A percentile compares a stretch with the other conserved stretches of the same genome.
These are phyloP conservation scores for Zoroaster sp. DNA, from an alignment of 53 echinoderm and acorn worm genomes.

Conservation along the genomic window DNA sequence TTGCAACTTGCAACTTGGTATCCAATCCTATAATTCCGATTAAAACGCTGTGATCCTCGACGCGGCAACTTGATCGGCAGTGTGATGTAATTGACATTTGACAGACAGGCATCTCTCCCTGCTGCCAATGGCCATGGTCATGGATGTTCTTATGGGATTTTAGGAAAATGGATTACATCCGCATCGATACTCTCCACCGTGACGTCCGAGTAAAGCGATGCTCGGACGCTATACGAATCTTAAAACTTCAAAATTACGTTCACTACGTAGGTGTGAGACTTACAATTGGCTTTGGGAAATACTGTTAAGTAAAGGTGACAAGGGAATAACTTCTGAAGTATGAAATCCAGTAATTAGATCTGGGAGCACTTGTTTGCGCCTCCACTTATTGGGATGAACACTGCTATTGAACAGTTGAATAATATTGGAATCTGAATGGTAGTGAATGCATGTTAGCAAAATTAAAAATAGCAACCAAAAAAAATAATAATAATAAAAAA, in stretches of 20 bases:
- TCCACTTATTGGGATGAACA: neutral
- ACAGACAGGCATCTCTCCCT: slow-evolving; percentile 1
- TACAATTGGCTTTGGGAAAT: slow-evolving; percentile 45
- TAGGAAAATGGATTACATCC: neutral
- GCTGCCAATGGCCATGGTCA: neutral
- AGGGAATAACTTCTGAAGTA: neutral
- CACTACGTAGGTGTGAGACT: neutral
- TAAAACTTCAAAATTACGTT: neutral
- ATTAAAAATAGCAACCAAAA: too few species aligned
- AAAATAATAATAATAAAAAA: too few species aligned
- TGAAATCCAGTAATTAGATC: neutral
- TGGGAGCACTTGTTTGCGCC: neutral
- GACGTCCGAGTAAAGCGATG: neutral
- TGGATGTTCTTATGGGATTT: slow-evolving; percentile 36
- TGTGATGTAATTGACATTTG: slow-evolving; percentile 32
- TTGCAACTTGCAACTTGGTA: neutral
- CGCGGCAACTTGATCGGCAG: neutral
- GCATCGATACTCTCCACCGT: neutral
- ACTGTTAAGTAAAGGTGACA: slow-evolving; percentile 17
- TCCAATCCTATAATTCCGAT: slow-evolving; percentile 18
- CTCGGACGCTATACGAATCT: neutral
- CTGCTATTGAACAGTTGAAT: neutral
- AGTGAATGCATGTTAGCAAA: neutral
- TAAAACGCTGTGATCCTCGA: slow-evolving; percentile 3
- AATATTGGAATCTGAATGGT: neutral